Evolutionary conservation across 37 sponge, comb jelly and placozoan species (phyloP).

Genomic region (Haliclona indistincta): DNA sequence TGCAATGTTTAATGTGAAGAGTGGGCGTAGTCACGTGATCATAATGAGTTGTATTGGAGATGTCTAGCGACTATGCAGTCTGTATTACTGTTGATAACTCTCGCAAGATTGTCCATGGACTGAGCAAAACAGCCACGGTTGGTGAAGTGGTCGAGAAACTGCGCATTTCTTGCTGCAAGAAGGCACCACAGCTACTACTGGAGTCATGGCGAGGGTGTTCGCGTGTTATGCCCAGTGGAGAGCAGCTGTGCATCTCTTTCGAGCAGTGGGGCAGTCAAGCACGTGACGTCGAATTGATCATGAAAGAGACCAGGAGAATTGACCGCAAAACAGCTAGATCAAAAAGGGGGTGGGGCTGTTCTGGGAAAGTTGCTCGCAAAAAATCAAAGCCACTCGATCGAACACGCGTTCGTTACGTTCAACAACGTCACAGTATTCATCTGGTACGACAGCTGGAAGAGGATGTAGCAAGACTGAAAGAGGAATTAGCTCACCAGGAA

Average conservation of each 20-base stretch:
- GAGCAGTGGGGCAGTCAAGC: conserved; percentile 24
- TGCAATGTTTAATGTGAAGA: neutral
- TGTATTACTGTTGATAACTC: conserved; percentile 12
- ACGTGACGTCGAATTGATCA: neutral
- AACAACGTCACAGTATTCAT: too few relatives aligned
- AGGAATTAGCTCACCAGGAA: too few relatives aligned
- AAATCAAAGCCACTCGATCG: too few relatives aligned
- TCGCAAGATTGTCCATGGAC: conserved; percentile 9
- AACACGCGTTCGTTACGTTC: too few relatives aligned
- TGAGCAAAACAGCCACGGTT: conserved; percentile 4
- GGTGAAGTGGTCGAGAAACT: conserved; percentile 12
- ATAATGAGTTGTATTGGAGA: neutral
- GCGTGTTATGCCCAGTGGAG: neutral
- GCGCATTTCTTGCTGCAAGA: neutral
- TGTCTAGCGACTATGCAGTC: neutral
- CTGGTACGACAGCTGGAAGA: too few relatives aligned
- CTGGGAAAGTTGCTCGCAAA: too few relatives aligned
- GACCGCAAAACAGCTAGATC: too few relatives aligned
- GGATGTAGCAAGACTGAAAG: too few relatives aligned
- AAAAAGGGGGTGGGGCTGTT: too few relatives aligned
- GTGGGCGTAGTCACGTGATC: conserved; percentile 1
- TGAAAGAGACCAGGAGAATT: neutral
- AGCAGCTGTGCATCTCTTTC: neutral
- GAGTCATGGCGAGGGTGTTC: conserved; percentile 24
- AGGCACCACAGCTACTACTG: conserved; percentile 17